Evolutionary conservation across 2,888 invertebrate species (phyloP).

Genomic region (Microlaimidae sp.): DNA sequence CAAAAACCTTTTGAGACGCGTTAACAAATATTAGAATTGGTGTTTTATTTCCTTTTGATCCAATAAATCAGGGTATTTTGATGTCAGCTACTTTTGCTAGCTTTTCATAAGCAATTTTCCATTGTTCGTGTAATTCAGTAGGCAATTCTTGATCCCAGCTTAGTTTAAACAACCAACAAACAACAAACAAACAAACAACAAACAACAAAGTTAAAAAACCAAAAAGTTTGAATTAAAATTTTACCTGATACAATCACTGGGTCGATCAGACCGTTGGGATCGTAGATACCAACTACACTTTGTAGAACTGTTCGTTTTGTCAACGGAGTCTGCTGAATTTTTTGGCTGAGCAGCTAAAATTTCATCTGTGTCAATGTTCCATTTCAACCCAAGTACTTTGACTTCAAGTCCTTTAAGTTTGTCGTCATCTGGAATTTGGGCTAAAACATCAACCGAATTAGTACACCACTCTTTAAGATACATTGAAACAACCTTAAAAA

Average conservation of each 20-base stretch:
- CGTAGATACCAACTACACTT: not conserved
- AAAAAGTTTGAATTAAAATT: not conserved
- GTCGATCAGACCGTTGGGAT: not conserved
- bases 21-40: not conserved
- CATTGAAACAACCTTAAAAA: constrained; percentile 6
- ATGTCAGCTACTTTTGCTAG: not conserved
- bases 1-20: not conserved
- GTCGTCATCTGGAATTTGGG: not conserved
- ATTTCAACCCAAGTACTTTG: constrained; percentile 8
- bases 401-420: not conserved
- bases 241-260: not conserved
- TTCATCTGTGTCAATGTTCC: not conserved
- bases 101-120: no score
- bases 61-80: not conserved
- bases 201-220: no score
- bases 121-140: not conserved
- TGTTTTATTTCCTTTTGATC: not conserved
- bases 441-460: not conserved
- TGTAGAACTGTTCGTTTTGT: constrained; percentile 2
- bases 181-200: no score
- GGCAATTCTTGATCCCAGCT: not conserved
- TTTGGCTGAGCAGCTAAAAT: no score
- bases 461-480: constrained; percentile 6
- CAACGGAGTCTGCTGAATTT: not conserved
- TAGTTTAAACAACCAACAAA: not conserved